Base-by-base conservation (phyloP, 2,113 vertebrate species). In the Prochilodus magdalenae region DNA sequence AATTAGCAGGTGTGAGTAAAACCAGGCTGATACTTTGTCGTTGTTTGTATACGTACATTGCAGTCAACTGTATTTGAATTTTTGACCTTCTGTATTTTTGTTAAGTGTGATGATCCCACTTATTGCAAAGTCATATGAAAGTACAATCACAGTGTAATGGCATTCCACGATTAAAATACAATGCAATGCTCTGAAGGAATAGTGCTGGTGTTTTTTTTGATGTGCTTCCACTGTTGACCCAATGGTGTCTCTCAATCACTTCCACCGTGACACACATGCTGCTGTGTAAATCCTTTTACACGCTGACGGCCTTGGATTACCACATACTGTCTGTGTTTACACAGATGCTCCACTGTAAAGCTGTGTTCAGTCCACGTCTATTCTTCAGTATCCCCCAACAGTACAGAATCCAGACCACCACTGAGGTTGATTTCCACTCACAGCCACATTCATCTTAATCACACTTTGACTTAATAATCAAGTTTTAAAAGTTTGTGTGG, bases 131-230 rank as follows among this genome's bases (percentile, higher is more conserved):
- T 60, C 30, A 57, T 27, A 26, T 62, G 11, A 22, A 67, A 74
- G 62, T 83, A 65, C 60, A 79, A 80, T 12, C 53, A 57, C 81
- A 77, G 65, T 83, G 70, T 81, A 75, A 84, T 51, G 79, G 20
- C 82, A 86, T 84, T 86, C 79, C 85, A 75, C 80, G 77, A 86
- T 82, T 81, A 84, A 86, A 36, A 86, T 36, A 70, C 49, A 29
- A 55, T 47, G 30, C 70, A 40, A 69, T 84, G 27, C 26, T 27
- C 26, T 59, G 33, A 66, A 71, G 13, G 63, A 65, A 80, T 24
- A 51, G 4, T 3, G 59, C 18, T 77, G 47, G 36, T 29, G n/a
- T 26, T 33, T 36, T 36, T 36, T 36, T 44, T 44, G 7, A 36
- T 36, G 36, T 36, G 40, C 40, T 44, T 44, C 40, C 40, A 44